Evolutionary conservation across 2,113 vertebrate species (phyloP).

Genomic region (Charina bottae): DNA sequence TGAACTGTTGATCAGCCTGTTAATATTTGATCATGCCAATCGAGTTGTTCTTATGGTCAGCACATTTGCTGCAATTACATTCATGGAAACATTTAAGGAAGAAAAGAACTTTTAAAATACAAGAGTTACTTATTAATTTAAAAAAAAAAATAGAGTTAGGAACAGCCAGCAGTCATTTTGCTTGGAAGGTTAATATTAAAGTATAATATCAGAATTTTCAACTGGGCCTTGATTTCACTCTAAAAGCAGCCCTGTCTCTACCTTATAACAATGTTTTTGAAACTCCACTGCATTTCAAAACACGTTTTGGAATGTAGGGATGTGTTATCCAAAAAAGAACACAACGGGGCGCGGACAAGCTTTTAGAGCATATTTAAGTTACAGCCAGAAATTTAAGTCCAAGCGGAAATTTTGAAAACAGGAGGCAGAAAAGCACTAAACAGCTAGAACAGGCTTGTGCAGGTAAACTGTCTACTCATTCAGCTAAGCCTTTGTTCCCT

Average conservation of each 20-base stretch:
- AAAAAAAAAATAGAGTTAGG: not conserved
- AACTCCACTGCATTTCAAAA: not conserved
- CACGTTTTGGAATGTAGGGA: not conserved
- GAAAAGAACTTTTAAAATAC: not conserved
- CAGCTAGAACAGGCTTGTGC: not conserved
- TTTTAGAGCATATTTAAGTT: not conserved
- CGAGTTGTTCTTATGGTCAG: rapidly evolving
- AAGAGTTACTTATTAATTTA: not conserved
- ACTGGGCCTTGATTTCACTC: not conserved
- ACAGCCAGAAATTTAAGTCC: not conserved
- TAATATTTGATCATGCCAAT: conserved; percentile 25
- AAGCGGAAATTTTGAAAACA: not conserved
- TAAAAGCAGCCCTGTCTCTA: not conserved
- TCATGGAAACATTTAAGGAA: not conserved
- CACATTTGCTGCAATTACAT: conserved; percentile 15
- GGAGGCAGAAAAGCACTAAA: not conserved
- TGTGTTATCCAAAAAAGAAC: not conserved
- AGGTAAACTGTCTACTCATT: not conserved
- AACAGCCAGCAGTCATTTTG: conserved; percentile 24
- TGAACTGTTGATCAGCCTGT: not conserved
- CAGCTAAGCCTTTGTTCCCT: not conserved
- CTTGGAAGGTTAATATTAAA: conserved; percentile 30
- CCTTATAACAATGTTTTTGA: not conserved
- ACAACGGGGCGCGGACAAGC: not conserved
- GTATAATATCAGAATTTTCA: conserved; percentile 16